These are phyloP conservation scores for Asobara japonica DNA, from an alignment of 1,140 invertebrate genomes.

Conservation along the genomic window DNA sequence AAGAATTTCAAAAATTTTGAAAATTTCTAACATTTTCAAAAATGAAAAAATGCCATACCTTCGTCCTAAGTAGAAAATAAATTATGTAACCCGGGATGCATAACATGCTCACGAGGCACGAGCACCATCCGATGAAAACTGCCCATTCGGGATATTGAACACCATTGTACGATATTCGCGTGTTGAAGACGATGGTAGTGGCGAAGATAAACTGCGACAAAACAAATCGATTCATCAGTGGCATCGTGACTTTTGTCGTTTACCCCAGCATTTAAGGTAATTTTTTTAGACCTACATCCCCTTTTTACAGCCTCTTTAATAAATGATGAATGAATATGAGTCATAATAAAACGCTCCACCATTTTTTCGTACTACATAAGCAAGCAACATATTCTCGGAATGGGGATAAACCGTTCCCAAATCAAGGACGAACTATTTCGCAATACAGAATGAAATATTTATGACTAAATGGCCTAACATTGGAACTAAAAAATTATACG, in stretches of 20 bases:
- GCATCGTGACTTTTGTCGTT: slow-evolving; percentile 10
- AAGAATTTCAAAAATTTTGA: not conserved
- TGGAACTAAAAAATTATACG: too few species aligned
- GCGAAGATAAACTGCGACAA: slow-evolving; percentile 70
- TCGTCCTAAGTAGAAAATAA: slow-evolving; percentile 53
- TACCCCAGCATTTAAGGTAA: not conserved
- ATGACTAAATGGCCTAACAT: too few species aligned
- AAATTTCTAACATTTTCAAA: not conserved
- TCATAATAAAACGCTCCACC: too few species aligned
- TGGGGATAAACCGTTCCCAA: too few species aligned
- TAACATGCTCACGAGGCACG: slow-evolving; percentile 70
- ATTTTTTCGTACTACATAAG: too few species aligned
- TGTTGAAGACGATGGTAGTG: slow-evolving; percentile 70
- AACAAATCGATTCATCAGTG: slow-evolving; percentile 26
- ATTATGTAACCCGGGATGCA: slow-evolving; percentile 72
- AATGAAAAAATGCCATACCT: slow-evolving; percentile 40
- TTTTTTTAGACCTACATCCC: too few species aligned
- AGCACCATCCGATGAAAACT: slow-evolving; percentile 71
- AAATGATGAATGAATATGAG: not conserved
- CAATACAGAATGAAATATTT: too few species aligned
- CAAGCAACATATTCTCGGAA: too few species aligned
- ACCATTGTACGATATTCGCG: slow-evolving; percentile 68
- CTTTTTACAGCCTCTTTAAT: not conserved
- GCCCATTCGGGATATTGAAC: slow-evolving; percentile 73
- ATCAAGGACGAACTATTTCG: too few species aligned